Evolutionary conservation across 2,797 vertebrate species (phyloP).

Genomic region (Tragelaphus eurycerus): DNA sequence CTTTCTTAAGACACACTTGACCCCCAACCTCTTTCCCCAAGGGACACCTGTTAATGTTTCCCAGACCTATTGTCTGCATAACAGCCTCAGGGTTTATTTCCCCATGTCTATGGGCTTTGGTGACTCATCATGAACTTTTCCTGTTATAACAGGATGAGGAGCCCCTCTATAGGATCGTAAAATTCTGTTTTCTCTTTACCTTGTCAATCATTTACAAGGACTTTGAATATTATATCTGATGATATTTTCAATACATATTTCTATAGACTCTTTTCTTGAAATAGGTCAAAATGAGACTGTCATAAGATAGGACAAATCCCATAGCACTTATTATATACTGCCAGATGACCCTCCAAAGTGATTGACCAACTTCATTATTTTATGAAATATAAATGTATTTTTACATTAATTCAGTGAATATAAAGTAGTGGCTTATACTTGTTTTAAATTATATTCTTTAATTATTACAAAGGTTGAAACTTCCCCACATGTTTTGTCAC

Average conservation of each 20-base stretch:
- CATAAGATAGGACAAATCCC: not conserved
- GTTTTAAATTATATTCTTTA: slow-evolving; percentile 5
- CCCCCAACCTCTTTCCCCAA: not conserved
- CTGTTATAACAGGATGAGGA: not conserved
- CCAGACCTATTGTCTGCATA: not conserved
- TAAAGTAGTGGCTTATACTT: not conserved
- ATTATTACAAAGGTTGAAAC: not conserved
- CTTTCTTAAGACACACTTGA: not conserved
- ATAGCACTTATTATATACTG: not conserved
- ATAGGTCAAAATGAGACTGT: not conserved
- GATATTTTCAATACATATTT: not conserved
- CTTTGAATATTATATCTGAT: not conserved
- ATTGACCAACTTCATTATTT: not conserved
- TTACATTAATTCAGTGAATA: not conserved
- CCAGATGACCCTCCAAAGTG: not conserved
- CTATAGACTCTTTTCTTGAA: not conserved
- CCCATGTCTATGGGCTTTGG: fast-evolving
- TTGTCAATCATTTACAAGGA: not conserved
- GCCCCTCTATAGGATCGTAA: not conserved
- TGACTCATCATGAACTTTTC: not conserved
- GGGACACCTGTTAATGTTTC: not conserved
- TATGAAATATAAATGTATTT: not conserved
- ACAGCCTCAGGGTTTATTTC: too few species aligned
- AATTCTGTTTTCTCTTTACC: not conserved
- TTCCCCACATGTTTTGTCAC: not conserved